Percentiles rank a stretch among this genome's conserved stretches.
phyloP scores from a whole-genome alignment of 1,140 invertebrate genomes.

The Oppia nitens region DNA sequence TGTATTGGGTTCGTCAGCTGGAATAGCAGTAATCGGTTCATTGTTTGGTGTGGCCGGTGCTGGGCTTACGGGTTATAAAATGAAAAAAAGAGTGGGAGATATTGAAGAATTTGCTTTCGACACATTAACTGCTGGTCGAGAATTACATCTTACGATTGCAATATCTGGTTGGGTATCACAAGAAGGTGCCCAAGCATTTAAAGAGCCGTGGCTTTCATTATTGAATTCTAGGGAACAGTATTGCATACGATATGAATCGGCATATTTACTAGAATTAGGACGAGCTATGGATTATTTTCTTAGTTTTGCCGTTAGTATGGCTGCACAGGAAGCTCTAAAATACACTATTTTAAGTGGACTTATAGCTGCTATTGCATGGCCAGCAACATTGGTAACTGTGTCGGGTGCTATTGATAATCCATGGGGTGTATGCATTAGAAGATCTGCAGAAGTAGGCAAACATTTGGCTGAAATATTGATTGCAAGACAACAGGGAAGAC shows the following conservation, averaged over 20 bases:
- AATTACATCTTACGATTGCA: conserved; percentile 45
- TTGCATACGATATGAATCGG: conserved; percentile 45
- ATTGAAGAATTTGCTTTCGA: conserved; percentile 52
- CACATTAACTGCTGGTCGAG: conserved; percentile 31
- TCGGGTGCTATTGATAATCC: conserved; percentile 52
- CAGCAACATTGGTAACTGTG: conserved; percentile 40
- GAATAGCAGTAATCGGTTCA: conserved; percentile 45
- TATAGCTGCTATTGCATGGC: conserved; percentile 49
- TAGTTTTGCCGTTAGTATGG: conserved; percentile 44
- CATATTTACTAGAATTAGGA: conserved; percentile 45
- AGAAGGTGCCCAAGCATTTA: conserved; percentile 22
- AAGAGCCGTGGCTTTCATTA: conserved; percentile 40
- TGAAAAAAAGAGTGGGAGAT: conserved; percentile 49
- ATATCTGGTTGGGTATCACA: conserved; percentile 46
- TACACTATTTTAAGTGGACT: conserved; percentile 49
- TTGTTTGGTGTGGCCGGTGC: conserved; percentile 50
- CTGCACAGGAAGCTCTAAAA: conserved; percentile 53
- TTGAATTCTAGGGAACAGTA: conserved; percentile 48
- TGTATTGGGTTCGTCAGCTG: conserved; percentile 39
- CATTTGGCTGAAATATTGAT: conserved; percentile 49
- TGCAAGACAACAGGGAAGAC: conserved; percentile 41
- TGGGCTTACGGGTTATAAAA: conserved; percentile 47
- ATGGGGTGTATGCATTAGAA: conserved; percentile 49
- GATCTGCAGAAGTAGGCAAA: conserved; percentile 45
- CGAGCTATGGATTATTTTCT: conserved; percentile 44